Base-by-base conservation (phyloP, 2,888 invertebrate species). In the Stenodera caucasica region DNA sequence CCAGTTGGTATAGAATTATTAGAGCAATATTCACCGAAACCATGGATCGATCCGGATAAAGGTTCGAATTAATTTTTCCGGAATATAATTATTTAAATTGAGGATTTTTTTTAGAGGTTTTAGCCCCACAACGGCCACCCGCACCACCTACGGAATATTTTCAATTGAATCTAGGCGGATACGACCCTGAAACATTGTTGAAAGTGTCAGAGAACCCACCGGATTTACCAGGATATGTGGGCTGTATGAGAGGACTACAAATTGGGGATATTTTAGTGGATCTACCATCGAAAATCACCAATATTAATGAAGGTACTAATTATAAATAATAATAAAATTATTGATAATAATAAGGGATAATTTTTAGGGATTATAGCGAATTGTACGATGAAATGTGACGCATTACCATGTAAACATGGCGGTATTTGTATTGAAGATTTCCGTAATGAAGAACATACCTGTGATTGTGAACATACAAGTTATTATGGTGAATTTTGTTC, bases 391-490 rank as follows among this genome's bases (percentile, higher is more conserved):
- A 91, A 92, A 77, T 96, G 95, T 74, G 94, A 95, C 73, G 86
- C 88, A 0, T 86, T 90, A 55, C 95, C 95, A 0, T 96, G 95
- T 75, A 91, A 92, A 73, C 92, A 95, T 74, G 89, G 90, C 49
- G 95, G 95, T 0, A 84, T 90, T 15, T 96, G 95, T 74, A 90
- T 91, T 2, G 95, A 96, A 79, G 91, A 94, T 77, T 96, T 96
- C 78, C 88, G 88, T 12, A 89, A 90, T 64, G 92, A 92, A 71
- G 90, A 91, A 66, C 92, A 92, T 68, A 89, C 90, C 9, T 96
- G 96, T 75, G 89, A 94, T 68, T 96, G 95, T 70, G 92, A 93
- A 70, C 86, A 91, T 63, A 95, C 95, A 0, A 95, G 94, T 59
- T 96, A 94, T 77, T 90, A 92, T 68, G 95, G 95, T 12, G 92